These are phyloP conservation scores for Oxystoma pomonae DNA, from an alignment of 2,888 invertebrate genomes.

Conservation along the genomic window DNA sequence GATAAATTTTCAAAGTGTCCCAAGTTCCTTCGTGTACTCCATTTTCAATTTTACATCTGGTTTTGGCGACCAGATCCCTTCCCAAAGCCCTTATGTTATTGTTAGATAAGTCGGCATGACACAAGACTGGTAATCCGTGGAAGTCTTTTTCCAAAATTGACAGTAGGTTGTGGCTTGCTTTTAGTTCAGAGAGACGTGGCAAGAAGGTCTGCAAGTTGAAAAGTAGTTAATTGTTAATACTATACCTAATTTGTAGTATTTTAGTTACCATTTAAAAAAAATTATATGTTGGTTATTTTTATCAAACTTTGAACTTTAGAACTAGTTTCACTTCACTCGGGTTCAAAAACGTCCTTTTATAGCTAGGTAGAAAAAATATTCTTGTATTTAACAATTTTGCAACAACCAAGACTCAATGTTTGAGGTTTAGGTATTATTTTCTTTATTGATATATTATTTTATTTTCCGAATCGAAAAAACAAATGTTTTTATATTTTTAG, in stretches of 20 bases:
- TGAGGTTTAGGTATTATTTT: no score
- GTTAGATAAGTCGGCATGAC: constrained; percentile 73
- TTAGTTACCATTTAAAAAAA: not conserved
- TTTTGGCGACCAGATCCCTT: constrained; percentile 72
- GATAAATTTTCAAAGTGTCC: constrained; percentile 69
- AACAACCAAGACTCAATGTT: no score
- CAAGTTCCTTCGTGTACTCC: constrained; percentile 59
- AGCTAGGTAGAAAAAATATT: no score
- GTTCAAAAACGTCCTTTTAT: no score
- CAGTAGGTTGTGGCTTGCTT: constrained; percentile 73
- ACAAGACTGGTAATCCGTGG: constrained; percentile 76
- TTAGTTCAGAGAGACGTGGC: constrained; percentile 69
- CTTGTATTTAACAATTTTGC: no score
- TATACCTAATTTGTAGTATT: not conserved
- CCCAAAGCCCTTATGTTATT: constrained; percentile 72
- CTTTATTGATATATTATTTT: not conserved
- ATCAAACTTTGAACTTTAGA: no score
- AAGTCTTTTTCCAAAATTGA: constrained; percentile 74
- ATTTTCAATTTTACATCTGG: constrained; percentile 74
- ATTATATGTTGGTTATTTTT: not conserved
- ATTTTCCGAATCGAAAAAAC: not conserved
- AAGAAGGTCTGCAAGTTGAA: constrained; percentile 65
- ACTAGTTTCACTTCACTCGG: no score
- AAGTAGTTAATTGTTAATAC: not conserved
- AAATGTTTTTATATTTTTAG: no score